These are phyloP conservation scores for Ctenicera cuprea DNA, from an alignment of 2,888 invertebrate species.

Conservation along the genomic window DNA sequence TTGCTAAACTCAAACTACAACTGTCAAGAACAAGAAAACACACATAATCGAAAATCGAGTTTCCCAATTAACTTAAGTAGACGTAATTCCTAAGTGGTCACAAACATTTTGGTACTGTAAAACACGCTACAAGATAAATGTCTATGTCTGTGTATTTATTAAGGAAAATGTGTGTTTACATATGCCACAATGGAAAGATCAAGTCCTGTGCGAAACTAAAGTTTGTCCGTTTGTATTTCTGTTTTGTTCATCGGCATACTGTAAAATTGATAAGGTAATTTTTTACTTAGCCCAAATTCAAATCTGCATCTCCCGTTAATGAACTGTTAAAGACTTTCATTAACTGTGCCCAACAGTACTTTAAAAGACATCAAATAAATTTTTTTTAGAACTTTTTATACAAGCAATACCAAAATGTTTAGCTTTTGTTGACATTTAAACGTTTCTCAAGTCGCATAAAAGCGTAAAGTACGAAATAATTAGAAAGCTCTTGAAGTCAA, in stretches of 20 bases:
- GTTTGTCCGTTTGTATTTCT: too few species aligned
- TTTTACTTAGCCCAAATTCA: too few species aligned
- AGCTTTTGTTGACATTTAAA: not conserved
- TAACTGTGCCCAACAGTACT: too few species aligned
- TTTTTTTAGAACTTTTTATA: too few species aligned
- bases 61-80: conserved; percentile 15
- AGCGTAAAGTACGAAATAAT: conserved; percentile 1
- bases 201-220: too few species aligned
- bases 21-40: not conserved
- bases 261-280: too few species aligned
- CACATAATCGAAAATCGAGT: conserved; percentile 13
- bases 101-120: conserved; percentile 1
- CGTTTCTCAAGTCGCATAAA: not conserved
- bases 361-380: too few species aligned
- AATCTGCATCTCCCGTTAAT: too few species aligned
- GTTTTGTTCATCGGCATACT: too few species aligned
- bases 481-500: conserved; percentile 15
- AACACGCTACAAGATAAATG: conserved; percentile 3
- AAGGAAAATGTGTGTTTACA: not conserved
- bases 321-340: too few species aligned
- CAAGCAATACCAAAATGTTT: not conserved
- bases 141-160: not conserved
- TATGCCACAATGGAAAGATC: too few species aligned
- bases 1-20: conserved; percentile 1
- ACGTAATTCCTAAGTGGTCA: conserved; percentile 5